Base-by-base conservation (phyloP, 2,797 vertebrate species). In the Syndactyla subalaris region DNA sequence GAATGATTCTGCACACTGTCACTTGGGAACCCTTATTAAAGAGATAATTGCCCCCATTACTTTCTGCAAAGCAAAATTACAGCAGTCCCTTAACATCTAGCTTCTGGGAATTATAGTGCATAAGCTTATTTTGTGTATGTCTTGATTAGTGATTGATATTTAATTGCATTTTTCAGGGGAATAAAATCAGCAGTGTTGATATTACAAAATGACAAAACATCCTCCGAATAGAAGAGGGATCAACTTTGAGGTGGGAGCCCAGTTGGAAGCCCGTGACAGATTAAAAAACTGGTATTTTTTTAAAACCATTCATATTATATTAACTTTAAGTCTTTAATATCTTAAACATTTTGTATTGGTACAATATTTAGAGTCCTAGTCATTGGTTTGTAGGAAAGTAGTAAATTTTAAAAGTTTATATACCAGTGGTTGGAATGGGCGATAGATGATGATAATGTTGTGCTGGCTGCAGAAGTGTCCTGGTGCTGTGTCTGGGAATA, bases 191-290 rank as follows among this genome's bases (percentile, higher is more conserved):
- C 97, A 97, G 96, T 85, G 95, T 96, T 97, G 97, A 96, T 98
- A 97, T 97, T 95, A 97, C 97, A 98, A 98, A 98, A 99, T 99
- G 99, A 99, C 98, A 98, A 99, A 99, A 98, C 99, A 98, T 96
- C 99, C 99, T 95, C 99, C 99, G 70, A 98, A 99, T 98, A 98
- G 99, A 97, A 98, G 98, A 96, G 99, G 99, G 95, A 99, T 99
- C 97, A 98, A 97, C 96, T 99, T 99, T 96, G 98, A 99, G 98
- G 98, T 99, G 92, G 99, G 99, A 98, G 99, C 99, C 97, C 98
- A 99, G 95, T 98, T 99, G 93, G 99, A 99, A 98, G 99, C 99
- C 75, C 98, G 99, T 96, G 99, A 99, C 98, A 98, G 98, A 95
- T 98, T 99, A 97, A 99, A 99, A 98, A 99, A 99, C 98, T 99